Evolutionary conservation across 1,140 invertebrate genomes (phyloP).

Genomic region (Mya arenaria): DNA sequence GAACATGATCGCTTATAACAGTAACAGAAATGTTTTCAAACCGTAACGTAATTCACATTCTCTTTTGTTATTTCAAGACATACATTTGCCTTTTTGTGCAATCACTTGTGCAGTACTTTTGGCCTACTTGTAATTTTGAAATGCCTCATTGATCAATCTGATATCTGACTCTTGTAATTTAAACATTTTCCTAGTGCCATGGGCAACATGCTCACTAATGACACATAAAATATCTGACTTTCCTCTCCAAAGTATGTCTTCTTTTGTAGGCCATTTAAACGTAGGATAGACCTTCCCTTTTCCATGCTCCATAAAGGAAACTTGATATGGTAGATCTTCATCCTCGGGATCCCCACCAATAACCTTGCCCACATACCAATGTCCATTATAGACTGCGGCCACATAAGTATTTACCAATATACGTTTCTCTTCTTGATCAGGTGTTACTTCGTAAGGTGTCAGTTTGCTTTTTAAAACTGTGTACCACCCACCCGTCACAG

Average conservation of each 20-base stretch:
- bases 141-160: neutral
- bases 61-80: too few relatives aligned
- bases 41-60: too few relatives aligned
- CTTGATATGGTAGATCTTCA: neutral
- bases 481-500: neutral
- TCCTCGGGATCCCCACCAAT: slow-evolving; percentile 4
- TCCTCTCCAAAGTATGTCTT: neutral
- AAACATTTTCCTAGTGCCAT: neutral
- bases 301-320: slow-evolving; percentile 1
- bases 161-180: neutral
- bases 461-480: neutral
- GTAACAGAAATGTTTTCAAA: too few relatives aligned
- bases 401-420: slow-evolving; percentile 3
- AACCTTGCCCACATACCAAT: slow-evolving; percentile 16
- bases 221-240: neutral
- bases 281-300: neutral
- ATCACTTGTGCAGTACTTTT: too few relatives aligned
- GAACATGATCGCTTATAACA: too few relatives aligned
- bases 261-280: slow-evolving; percentile 16
- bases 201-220: neutral
- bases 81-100: too few relatives aligned
- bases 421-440: neutral
- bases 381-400: slow-evolving; percentile 8
- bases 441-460: neutral
- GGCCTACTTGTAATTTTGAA: too few relatives aligned